Conservation (phyloP, 1,140 invertebrate genomes). For the Pentalonia nigronervosa region DNA sequence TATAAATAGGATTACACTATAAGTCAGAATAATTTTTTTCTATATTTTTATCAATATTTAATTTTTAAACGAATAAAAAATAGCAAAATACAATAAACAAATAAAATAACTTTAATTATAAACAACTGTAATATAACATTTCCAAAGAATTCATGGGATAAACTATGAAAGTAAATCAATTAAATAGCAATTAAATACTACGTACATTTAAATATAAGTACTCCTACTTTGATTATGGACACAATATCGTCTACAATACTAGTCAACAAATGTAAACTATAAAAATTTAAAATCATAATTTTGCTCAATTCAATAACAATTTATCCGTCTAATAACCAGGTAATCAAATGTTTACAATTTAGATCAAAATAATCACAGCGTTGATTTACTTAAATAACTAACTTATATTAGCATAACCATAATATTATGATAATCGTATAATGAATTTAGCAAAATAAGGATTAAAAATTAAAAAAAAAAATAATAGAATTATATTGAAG, state of each 20-base stretch:
- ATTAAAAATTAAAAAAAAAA: background rate
- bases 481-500: background rate
- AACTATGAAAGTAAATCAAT: constrained; percentile 32
- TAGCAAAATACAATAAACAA: constrained; percentile 35
- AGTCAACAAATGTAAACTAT: constrained; percentile 40
- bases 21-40: background rate
- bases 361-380: constrained; percentile 52
- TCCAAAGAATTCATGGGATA: constrained; percentile 18
- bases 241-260: constrained; percentile 14
- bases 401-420: constrained; percentile 21
- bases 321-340: background rate
- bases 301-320: constrained; percentile 36
- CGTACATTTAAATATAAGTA: background rate
- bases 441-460: background rate
- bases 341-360: constrained; percentile 46
- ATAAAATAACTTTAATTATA: constrained; percentile 36
- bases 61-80: constrained; percentile 15
- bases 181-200: constrained; percentile 29
- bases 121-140: constrained; percentile 32
- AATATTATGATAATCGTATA: background rate
- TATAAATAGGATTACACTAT: constrained; percentile 13
- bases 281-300: background rate
- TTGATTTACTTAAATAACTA: constrained; percentile 42
- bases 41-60: constrained; percentile 21
- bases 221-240: constrained; percentile 13